These are phyloP conservation scores for Thaleichthys pacificus DNA, from an alignment of 2,797 vertebrate genomes.

Conservation along the genomic window DNA sequence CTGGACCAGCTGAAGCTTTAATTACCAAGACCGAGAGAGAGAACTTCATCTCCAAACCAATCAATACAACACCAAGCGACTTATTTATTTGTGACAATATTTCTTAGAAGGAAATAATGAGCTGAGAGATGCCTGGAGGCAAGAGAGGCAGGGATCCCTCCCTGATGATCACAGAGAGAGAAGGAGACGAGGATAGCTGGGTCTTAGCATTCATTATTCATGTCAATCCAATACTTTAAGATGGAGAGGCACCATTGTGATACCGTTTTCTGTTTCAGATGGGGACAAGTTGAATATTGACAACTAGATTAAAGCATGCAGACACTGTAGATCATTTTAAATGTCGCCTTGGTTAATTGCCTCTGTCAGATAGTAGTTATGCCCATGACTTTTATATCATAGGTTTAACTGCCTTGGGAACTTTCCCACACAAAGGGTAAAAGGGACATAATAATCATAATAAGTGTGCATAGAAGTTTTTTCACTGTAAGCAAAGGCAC, in stretches of 20 bases:
- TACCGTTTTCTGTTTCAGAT: conserved; percentile 64
- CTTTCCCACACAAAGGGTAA: conserved; percentile 70
- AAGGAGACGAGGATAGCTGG: conserved; percentile 61
- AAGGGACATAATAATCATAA: conserved; percentile 56
- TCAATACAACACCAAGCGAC: conserved; percentile 72
- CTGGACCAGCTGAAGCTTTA: conserved; percentile 61
- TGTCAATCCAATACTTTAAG: conserved; percentile 74
- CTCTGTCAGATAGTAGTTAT: conserved; percentile 70
- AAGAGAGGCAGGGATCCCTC: conserved; percentile 71
- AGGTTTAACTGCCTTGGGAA: conserved; percentile 64
- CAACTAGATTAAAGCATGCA: conserved; percentile 64
- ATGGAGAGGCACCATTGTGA: conserved; percentile 65
- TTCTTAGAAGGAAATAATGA: conserved; percentile 73
- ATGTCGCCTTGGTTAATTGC: conserved; percentile 74
- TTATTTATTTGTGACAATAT: conserved; percentile 76
- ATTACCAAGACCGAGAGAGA: conserved; percentile 69
- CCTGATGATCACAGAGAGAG: conserved; percentile 66
- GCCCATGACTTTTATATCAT: conserved; percentile 70
- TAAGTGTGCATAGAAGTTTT: conserved; percentile 47
- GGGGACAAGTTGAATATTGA: conserved; percentile 75
- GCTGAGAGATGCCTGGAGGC: conserved; percentile 70
- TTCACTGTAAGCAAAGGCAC: conserved; percentile 50
- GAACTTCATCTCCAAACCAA: conserved; percentile 71
- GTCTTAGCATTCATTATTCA: conserved; percentile 79
- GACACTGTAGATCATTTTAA: conserved; percentile 72